Evolutionary conservation across 2,113 vertebrate species (phyloP), one percentile per base, ranked within the genome.

Genomic region (Origma solitaria): DNA sequence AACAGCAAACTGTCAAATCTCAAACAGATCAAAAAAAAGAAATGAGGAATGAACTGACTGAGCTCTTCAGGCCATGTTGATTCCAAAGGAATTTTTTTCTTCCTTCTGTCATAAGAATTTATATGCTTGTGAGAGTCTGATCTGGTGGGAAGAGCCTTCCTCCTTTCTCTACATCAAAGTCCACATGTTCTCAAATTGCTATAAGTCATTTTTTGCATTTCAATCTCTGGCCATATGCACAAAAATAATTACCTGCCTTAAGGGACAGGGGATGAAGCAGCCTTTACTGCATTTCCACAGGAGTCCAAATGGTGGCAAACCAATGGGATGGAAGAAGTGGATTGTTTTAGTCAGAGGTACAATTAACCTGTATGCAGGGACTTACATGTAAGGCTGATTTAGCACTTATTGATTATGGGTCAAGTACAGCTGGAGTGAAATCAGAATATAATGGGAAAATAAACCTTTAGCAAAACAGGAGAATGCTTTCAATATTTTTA

Each of bases 81-180:
- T 94, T 95, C 97, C 84, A 86, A 77, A 91, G 79, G 58, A 79
- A 47, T 77, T 86, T 81, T 89, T 95, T 85, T 82, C 70, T 94
- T 96, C 96, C 70, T 87, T 94, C 96, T 97, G 93, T 96, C 95
- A 86, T 86, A 90, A 97, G 94, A 92, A 96, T 92, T 93, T 93
- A 96, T 92, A 90, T 84, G 66, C 62, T 85, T 86, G 66, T 91
- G 61, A 87, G 92, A 93, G 78, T 91, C 71, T 88, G 60, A 50
- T 92, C 92, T 89, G 91, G 73, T 96, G 94, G 86, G 76, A 83
- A 95, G 92, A 91, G 77, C 31, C 81, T 87, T 95, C 88, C 72
- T 94, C 82, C 93, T 97, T 87, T 89, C 85, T 86, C 28, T 54
- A 96, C 97, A 97, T 98, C 97, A 98, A 98, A 98, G 98, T 83